These are phyloP conservation scores for Leistus spinibarbis DNA, from an alignment of 2,888 invertebrate species.

Conservation along the genomic window DNA sequence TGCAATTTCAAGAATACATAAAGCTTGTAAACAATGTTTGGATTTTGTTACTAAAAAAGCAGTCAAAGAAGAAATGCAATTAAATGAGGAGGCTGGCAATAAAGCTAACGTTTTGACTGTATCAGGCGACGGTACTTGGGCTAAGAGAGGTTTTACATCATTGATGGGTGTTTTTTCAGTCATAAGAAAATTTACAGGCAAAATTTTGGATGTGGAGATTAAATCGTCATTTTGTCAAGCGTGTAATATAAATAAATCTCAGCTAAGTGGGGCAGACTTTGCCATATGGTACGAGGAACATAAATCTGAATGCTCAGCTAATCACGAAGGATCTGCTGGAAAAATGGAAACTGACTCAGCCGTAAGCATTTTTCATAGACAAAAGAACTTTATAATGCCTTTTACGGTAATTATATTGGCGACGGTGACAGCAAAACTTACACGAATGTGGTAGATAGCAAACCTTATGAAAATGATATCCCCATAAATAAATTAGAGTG, in stretches of 20 bases:
- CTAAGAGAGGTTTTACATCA: neutral
- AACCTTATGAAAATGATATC: no score
- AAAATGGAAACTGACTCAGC: no score
- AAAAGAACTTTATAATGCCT: no score
- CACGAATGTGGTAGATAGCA: no score
- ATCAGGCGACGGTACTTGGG: neutral
- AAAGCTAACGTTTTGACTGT: constrained; percentile 6
- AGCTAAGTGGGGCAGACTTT: neutral
- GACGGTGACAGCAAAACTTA: no score
- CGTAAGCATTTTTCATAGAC: no score
- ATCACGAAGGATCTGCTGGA: constrained; percentile 9
- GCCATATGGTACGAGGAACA: neutral
- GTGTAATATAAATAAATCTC: neutral
- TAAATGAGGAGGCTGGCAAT: neutral
- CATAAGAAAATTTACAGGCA: neutral
- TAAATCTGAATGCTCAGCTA: neutral
- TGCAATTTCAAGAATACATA: neutral
- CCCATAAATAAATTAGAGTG: no score
- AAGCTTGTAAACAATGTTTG: neutral
- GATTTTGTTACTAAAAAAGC: neutral
- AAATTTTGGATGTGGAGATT: neutral
- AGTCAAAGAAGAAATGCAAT: neutral
- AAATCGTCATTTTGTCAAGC: neutral
- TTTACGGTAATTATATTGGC: no score
- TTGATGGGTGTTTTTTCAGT: neutral